Conservation (phyloP, 2,113 vertebrate genomes). For the Lepisosteus osseus region DNA sequence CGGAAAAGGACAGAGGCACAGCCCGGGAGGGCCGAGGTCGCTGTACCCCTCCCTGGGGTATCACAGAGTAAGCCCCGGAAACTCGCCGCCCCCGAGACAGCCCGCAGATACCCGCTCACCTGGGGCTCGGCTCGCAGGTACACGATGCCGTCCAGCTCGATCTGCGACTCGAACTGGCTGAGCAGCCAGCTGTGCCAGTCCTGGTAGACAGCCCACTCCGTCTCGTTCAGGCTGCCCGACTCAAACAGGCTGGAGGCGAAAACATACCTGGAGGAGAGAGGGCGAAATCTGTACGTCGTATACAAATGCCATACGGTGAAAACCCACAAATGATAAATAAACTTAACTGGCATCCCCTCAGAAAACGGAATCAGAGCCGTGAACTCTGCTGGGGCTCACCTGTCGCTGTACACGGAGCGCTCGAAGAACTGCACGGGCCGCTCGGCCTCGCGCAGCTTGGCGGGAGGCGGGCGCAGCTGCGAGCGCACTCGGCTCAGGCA, state of each 20-base stretch:
- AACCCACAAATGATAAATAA: slow-evolving; percentile 3
- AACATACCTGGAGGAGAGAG: slow-evolving; percentile 60
- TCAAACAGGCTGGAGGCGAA: slow-evolving; percentile 80
- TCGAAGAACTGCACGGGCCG: slow-evolving; percentile 72
- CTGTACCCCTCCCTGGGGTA: too few species aligned
- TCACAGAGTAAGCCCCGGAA: too few species aligned
- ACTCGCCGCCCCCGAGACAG: too few species aligned
- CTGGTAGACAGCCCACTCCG: slow-evolving; percentile 76
- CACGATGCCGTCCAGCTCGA: slow-evolving; percentile 76
- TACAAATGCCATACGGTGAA: background rate
- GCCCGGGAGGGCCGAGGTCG: too few species aligned
- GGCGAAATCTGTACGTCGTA: too few species aligned
- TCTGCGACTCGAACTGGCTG: slow-evolving; percentile 64
- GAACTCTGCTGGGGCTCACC: slow-evolving; percentile 48
- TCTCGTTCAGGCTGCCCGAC: slow-evolving; percentile 68
- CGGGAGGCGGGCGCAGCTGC: slow-evolving; percentile 61
- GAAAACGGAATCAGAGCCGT: background rate
- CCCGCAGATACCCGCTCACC: slow-evolving; percentile 42
- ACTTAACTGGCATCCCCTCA: background rate
- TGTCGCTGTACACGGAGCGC: slow-evolving; percentile 88
- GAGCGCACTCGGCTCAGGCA: slow-evolving; percentile 76
- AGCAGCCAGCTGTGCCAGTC: slow-evolving; percentile 81
- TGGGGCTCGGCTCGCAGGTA: slow-evolving; percentile 74
- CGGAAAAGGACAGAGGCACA: too few species aligned
- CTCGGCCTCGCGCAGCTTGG: slow-evolving; percentile 40